Percentiles rank a stretch among this genome's conserved stretches.
Evolutionary conservation across 2,888 invertebrate genomes (phyloP).

Genomic region (Thecophora atra): DNA sequence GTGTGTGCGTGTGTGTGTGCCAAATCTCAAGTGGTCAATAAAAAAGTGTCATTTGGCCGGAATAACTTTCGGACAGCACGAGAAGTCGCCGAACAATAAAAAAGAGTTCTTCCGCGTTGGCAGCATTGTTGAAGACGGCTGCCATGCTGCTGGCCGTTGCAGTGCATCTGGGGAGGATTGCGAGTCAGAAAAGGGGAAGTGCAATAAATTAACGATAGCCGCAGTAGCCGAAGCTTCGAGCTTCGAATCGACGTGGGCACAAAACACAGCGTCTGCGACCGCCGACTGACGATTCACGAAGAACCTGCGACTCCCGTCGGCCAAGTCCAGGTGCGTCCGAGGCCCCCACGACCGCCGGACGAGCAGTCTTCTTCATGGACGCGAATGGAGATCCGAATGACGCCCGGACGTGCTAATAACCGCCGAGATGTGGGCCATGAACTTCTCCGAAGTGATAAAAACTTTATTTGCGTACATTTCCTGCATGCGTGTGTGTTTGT

Average conservation of each 20-base stretch:
- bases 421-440: constrained; percentile 25
- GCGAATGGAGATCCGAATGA: constrained; percentile 37
- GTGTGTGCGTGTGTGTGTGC: constrained; percentile 15
- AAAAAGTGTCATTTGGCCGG: constrained; percentile 45
- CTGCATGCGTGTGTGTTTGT: constrained; percentile 1
- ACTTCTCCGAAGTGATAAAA: constrained; percentile 7
- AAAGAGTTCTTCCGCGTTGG: constrained; percentile 6
- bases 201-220: constrained; percentile 15
- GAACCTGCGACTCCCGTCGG: no score
- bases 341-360: no score
- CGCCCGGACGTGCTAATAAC: constrained; percentile 44
- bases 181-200: background rate
- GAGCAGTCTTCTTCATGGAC: constrained; percentile 18
- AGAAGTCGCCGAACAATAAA: constrained; percentile 1
- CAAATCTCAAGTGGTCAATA: constrained; percentile 51
- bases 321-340: no score
- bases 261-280: background rate
- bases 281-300: no score
- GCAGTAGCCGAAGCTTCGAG: background rate
- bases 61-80: constrained; percentile 42
- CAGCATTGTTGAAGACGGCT: constrained; percentile 28
- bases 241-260: background rate
- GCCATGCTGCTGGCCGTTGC: constrained; percentile 19
- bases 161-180: constrained; percentile 21
- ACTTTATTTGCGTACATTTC: constrained; percentile 18